Conservation (phyloP, 2,888 invertebrate species). For the Synanthedon vespiformis region DNA sequence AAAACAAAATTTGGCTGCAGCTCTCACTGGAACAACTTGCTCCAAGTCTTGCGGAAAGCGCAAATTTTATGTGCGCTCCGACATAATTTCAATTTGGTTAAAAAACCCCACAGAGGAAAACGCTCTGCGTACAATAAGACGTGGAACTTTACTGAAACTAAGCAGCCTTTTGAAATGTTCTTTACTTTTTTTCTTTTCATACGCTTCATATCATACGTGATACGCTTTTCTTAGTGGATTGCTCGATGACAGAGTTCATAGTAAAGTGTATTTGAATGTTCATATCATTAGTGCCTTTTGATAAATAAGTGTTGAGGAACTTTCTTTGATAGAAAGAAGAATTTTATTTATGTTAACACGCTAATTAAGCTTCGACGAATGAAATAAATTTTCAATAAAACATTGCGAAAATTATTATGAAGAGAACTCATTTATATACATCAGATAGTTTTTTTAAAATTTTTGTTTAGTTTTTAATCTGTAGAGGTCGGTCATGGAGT, state of each 20-base stretch:
- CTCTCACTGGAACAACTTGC: slow-evolving; percentile 19
- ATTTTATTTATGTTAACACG: not conserved
- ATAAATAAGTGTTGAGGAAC: not conserved
- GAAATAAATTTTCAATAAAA: too few relatives aligned
- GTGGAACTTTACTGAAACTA: too few relatives aligned
- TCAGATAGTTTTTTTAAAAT: too few relatives aligned
- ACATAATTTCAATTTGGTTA: slow-evolving; percentile 39
- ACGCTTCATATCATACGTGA: not conserved
- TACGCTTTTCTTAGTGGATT: too few relatives aligned
- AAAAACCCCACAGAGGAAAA: not conserved
- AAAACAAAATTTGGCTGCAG: slow-evolving; percentile 37
- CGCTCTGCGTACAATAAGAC: not conserved
- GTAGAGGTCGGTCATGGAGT: too few relatives aligned
- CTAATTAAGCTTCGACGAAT: too few relatives aligned
- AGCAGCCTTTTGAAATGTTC: not conserved
- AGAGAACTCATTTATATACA: too few relatives aligned
- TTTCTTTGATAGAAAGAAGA: not conserved
- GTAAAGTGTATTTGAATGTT: too few relatives aligned
- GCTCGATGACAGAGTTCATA: too few relatives aligned
- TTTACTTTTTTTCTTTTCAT: not conserved
- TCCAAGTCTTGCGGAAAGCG: slow-evolving; percentile 12
- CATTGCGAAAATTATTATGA: too few relatives aligned
- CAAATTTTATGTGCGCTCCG: slow-evolving; percentile 16
- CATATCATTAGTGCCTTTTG: not conserved
- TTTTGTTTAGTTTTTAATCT: too few relatives aligned